phyloP scores from a whole-genome alignment of 2,888 invertebrate genomes.

The Crepidodera aurea region DNA sequence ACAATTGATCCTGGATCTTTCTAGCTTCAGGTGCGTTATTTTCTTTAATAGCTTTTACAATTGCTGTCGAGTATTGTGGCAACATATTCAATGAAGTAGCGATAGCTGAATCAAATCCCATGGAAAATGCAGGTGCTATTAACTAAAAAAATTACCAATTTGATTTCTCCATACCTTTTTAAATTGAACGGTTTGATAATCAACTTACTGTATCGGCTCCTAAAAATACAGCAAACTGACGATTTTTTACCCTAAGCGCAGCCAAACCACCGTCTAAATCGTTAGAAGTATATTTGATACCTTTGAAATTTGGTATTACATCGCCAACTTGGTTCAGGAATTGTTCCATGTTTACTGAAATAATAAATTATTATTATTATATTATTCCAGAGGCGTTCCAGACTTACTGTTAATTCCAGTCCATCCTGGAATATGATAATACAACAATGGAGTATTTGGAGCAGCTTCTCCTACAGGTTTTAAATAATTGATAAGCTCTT shows the following conservation, averaged over 20 bases:
- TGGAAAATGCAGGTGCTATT: conserved; percentile 70
- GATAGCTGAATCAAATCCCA: conserved; percentile 78
- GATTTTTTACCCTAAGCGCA: conserved; percentile 44
- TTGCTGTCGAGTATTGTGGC: conserved; percentile 67
- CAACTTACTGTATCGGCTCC: conserved; percentile 72
- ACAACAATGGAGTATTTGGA: conserved; percentile 75
- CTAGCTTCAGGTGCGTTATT: conserved; percentile 63
- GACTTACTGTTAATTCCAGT: conserved; percentile 77
- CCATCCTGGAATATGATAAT: conserved; percentile 83
- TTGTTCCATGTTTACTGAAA: conserved; percentile 75
- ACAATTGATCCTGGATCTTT: conserved; percentile 61
- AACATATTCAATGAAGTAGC: conserved; percentile 75
- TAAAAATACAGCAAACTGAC: conserved; percentile 54
- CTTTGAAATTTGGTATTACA: conserved; percentile 76
- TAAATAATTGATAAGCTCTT: conserved; percentile 73
- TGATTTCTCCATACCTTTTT: neutral
- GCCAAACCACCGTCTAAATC: conserved; percentile 73
- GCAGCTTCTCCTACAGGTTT: conserved; percentile 62
- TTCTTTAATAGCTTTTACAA: conserved; percentile 63
- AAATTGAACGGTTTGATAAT: neutral
- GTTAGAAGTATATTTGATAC: conserved; percentile 83
- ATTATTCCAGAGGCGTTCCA: neutral
- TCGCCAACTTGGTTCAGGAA: conserved; percentile 70
- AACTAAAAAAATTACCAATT: conserved; percentile 61
- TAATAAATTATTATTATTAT: neutral